A percentile compares a stretch with the other conserved stretches of the same genome.
Evolutionary conservation across 2,797 vertebrate genomes (phyloP).

Genomic region (Anabacerthia variegaticeps): DNA sequence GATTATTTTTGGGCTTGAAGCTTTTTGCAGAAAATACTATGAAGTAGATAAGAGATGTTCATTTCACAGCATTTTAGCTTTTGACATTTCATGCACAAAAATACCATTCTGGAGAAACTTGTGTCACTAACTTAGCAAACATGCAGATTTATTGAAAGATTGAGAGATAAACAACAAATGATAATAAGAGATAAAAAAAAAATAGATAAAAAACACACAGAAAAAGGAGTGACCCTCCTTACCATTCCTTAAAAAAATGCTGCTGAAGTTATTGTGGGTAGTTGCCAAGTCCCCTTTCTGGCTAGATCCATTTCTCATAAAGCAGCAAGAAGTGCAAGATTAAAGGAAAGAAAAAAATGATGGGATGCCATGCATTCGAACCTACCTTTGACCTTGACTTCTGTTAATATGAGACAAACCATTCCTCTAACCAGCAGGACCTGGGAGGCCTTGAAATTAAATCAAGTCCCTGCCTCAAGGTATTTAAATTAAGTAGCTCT

Average conservation of each 20-base stretch:
- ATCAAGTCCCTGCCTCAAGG: neutral
- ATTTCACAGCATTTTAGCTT: neutral
- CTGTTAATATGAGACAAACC: neutral
- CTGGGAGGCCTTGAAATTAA: neutral
- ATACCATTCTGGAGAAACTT: neutral
- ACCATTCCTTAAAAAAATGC: neutral
- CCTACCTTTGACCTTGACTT: neutral
- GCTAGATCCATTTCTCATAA: neutral
- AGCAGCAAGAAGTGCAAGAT: neutral
- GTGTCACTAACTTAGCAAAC: neutral
- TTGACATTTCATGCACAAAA: neutral
- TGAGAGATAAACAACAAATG: neutral
- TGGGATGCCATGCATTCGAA: neutral
- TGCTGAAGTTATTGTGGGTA: neutral
- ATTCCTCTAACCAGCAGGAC: neutral
- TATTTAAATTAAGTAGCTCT: neutral
- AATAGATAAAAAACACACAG: neutral
- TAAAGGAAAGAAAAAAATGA: neutral
- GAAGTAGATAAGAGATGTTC: neutral
- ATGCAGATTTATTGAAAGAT: neutral
- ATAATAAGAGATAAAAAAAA: too few species aligned
- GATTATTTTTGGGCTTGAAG: neutral
- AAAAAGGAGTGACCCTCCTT: neutral
- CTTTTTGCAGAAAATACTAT: neutral
- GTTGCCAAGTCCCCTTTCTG: neutral